phyloP scores from a whole-genome alignment of 2,888 invertebrate genomes.

The Cecidostiba fungosa region DNA sequence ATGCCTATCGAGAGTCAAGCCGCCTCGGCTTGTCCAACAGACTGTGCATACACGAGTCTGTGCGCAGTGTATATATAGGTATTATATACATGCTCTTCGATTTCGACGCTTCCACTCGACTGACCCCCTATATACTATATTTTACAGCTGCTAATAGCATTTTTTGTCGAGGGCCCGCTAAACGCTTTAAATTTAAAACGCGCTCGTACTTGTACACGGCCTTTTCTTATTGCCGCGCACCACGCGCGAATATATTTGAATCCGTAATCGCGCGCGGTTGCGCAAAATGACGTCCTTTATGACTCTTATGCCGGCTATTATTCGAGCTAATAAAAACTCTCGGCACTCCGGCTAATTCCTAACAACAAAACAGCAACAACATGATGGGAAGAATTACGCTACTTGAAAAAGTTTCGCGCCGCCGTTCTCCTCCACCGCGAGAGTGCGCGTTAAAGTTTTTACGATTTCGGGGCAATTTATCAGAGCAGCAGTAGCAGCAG shows the following conservation, averaged over 20 bases:
- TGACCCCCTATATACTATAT: not conserved
- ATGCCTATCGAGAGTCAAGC: not conserved
- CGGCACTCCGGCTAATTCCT: not conserved
- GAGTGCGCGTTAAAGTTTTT: not conserved
- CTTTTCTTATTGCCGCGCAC: not conserved
- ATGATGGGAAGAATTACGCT: not conserved
- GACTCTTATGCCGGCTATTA: not conserved
- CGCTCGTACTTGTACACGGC: not conserved
- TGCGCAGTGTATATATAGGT: not conserved
- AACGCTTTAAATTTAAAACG: not conserved
- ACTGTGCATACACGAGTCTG: not conserved
- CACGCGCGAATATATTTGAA: not conserved
- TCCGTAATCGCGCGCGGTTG: not conserved
- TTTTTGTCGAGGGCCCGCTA: not conserved
- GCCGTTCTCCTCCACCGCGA: not conserved
- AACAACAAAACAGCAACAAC: not conserved
- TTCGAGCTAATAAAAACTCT: not conserved
- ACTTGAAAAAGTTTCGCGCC: constrained; percentile 3
- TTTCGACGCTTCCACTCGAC: not conserved
- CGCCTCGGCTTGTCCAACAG: not conserved
- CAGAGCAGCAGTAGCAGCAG: not conserved
- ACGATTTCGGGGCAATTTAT: not conserved
- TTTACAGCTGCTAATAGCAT: not conserved
- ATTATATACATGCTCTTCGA: not conserved
- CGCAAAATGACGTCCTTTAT: not conserved